These are phyloP conservation scores for Dexiosoma caninum DNA, from an alignment of 2,888 invertebrate genomes.

Conservation along the genomic window DNA sequence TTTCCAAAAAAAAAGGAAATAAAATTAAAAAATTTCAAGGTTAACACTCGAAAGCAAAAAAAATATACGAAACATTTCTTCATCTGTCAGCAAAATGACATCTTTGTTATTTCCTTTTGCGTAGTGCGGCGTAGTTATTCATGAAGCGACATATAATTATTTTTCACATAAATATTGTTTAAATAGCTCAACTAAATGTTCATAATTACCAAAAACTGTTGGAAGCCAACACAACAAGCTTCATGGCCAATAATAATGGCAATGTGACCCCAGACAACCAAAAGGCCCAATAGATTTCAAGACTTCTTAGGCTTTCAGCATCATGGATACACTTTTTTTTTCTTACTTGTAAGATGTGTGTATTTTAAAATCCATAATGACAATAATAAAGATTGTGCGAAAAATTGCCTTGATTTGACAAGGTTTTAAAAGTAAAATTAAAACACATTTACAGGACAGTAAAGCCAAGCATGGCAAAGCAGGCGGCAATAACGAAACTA, in stretches of 20 bases:
- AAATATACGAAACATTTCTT: background rate
- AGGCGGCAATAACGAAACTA: conserved; percentile 2
- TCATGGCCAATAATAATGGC: conserved; percentile 41
- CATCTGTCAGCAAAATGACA: conserved; percentile 28
- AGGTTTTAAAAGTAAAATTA: conserved; percentile 47
- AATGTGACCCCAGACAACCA: conserved; percentile 35
- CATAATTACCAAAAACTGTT: conserved; percentile 55
- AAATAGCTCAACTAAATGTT: conserved; percentile 51
- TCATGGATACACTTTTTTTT: too few species aligned
- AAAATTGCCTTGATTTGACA: conserved; percentile 60
- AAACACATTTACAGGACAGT: conserved; percentile 25
- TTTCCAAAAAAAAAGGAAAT: conserved; percentile 7
- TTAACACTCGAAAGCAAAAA: conserved; percentile 8
- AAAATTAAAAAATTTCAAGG: conserved; percentile 34
- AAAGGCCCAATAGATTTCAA: conserved; percentile 16
- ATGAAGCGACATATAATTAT: conserved; percentile 51
- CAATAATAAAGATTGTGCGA: conserved; percentile 60
- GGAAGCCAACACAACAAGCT: conserved; percentile 42
- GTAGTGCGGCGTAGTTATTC: background rate
- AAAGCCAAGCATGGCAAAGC: background rate
- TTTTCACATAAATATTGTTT: conserved; percentile 52
- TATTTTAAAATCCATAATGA: conserved; percentile 40
- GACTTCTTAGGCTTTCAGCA: background rate
- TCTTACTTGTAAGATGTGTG: background rate
- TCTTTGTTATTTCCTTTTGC: conserved; percentile 26